Base-by-base conservation (phyloP, 37 sponge, comb jelly and placozoan genomes). In the Agelas oroides region DNA sequence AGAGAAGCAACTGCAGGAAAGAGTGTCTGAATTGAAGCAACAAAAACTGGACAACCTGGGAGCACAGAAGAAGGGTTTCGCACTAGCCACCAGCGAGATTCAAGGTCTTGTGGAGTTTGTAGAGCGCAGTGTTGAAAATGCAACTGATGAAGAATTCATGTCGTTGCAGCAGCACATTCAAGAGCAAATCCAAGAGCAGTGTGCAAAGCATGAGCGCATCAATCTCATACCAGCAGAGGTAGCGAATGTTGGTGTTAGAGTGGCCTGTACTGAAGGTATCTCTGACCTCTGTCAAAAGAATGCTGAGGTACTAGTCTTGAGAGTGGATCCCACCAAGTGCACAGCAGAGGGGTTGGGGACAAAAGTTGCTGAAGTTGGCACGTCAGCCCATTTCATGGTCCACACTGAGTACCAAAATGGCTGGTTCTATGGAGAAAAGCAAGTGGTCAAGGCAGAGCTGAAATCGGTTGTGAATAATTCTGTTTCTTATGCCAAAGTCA, bases 61-160 rank as follows among this genome's bases (percentile, higher is more conserved):
- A 2, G 39, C 55, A 13, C 84, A 84, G 58, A 56, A 75, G 57
- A 64, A 76, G 59, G 64, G 41, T 17, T 0, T 84, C 28, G 18
- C 24, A 34, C 57, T 53, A 24, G 55, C 37, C 12, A 20, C 18
- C 17, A 39, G 30, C 0, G 61, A 33, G 21, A 30, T 85, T 70
- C 70, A 85, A 24, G 33, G 69, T 40, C 70, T 85, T 30, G 65
- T 77, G 15, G 78, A 68, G 13, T 68, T 76, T 19, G 59, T 69
- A 13, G 78, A 85, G 69, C 59, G 62, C 31, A 66, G 28, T 63
- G 23, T 77, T 15, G 58, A 46, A 24, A 67, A 76, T 31, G 30
- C 70, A 19, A 65, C 59, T 18, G 78, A 85, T 34, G 66, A 85
- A 23, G 78, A 85, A 31, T 24, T 73, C 15, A 73, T 83, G 73